Percentiles rank a stretch among this genome's conserved stretches.
Conservation (phyloP, 2,113 vertebrate genomes). For the Epinephelus fuscoguttatus region DNA sequence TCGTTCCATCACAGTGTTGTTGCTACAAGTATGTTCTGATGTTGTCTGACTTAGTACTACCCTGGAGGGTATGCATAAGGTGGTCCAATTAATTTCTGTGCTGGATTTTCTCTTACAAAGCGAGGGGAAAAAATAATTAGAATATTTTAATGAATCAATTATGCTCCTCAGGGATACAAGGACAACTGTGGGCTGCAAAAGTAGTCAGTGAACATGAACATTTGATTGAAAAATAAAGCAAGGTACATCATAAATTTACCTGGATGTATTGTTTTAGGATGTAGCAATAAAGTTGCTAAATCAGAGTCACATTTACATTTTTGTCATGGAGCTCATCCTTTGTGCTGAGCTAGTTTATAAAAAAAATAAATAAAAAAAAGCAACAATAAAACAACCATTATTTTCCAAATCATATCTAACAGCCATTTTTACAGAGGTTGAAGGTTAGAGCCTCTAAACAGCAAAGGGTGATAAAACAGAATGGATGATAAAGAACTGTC, state of each 20-base stretch:
- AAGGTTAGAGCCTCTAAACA: not conserved
- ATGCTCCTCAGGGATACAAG: not conserved
- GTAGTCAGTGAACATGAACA: not conserved
- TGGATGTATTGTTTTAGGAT: conserved; percentile 12
- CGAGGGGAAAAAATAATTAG: not conserved
- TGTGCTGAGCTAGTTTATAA: not conserved
- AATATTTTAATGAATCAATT: conserved; percentile 31
- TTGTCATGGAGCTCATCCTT: not conserved
- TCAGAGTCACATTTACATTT: not conserved
- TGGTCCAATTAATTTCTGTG: conserved; percentile 18
- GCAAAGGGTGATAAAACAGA: conserved; percentile 1
- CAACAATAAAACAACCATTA: not conserved
- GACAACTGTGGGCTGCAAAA: not conserved
- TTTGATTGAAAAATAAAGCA: not conserved
- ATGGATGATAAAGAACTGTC: conserved; percentile 21
- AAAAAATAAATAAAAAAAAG: not conserved
- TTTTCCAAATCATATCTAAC: not conserved
- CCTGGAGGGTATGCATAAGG: conserved; percentile 16
- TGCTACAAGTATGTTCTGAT: conserved; percentile 14
- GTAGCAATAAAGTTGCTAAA: conserved; percentile 30
- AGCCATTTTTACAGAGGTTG: not conserved
- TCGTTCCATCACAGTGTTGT: conserved; percentile 4
- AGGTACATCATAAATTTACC: conserved; percentile 18
- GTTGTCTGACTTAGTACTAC: conserved; percentile 21
- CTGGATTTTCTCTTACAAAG: not conserved